Evolutionary conservation across 2,113 vertebrate genomes (phyloP).

Genomic region (Panurus biarmicus): DNA sequence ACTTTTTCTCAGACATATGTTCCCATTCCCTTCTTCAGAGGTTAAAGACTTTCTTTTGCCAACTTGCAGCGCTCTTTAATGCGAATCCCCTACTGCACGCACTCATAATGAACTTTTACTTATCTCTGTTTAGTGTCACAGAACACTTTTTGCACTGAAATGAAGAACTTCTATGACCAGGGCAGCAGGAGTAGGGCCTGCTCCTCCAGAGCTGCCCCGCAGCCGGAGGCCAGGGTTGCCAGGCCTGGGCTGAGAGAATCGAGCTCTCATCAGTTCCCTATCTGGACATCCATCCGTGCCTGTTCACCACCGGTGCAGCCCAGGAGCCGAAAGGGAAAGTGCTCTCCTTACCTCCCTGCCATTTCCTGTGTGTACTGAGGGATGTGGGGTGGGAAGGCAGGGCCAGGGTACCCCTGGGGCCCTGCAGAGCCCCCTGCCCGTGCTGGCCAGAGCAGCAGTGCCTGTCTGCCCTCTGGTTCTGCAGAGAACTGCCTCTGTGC

Average conservation of each 20-base stretch:
- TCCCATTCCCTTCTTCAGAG: not conserved
- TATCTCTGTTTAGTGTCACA: not conserved
- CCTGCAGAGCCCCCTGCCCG: not conserved
- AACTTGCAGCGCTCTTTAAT: not conserved
- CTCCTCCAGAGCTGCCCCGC: not conserved
- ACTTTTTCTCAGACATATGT: not conserved
- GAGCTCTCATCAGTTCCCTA: accelerated
- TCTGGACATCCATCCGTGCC: not conserved
- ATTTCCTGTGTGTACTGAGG: accelerated
- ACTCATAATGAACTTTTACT: not conserved
- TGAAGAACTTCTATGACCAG: not conserved
- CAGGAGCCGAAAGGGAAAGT: not conserved
- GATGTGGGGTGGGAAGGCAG: not conserved
- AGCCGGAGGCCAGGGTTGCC: no score
- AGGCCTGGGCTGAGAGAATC: not conserved
- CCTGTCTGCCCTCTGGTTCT: accelerated
- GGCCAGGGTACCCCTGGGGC: no score
- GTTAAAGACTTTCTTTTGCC: not conserved
- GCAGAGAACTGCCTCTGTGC: not conserved
- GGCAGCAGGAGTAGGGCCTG: not conserved
- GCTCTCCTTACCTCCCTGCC: not conserved
- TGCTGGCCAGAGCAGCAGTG: accelerated
- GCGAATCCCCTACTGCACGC: not conserved
- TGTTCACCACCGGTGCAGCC: not conserved
- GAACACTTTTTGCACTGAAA: not conserved